These are phyloP conservation scores for Drosophila dunni DNA, from an alignment of 1,140 invertebrate species.

Conservation along the genomic window DNA sequence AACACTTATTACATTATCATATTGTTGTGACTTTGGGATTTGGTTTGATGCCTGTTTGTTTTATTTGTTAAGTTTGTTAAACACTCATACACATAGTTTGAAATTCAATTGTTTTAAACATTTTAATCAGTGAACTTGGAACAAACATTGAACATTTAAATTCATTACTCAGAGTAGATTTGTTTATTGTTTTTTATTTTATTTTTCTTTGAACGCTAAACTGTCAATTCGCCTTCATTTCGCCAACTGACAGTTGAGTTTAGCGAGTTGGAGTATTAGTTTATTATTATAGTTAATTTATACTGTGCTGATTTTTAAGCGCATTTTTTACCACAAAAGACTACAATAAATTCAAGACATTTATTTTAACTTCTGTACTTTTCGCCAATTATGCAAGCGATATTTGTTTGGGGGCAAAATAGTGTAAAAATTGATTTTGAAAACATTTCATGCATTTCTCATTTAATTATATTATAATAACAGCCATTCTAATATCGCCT, in stretches of 20 bases:
- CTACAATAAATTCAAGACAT: too few relatives aligned
- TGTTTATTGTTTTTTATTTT: constrained; percentile 3
- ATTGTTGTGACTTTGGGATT: neutral
- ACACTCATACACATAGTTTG: constrained; percentile 21
- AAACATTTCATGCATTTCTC: too few relatives aligned
- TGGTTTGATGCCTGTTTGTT: neutral
- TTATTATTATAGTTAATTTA: too few relatives aligned
- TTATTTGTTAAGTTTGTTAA: constrained; percentile 12
- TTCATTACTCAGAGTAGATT: neutral
- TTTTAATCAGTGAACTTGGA: constrained; percentile 33
- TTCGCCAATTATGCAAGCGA: too few relatives aligned
- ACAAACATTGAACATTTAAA: constrained; percentile 47
- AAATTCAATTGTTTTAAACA: constrained; percentile 23
- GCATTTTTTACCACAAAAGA: too few relatives aligned
- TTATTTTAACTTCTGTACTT: too few relatives aligned
- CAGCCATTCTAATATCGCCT: too few relatives aligned
- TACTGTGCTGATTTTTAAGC: too few relatives aligned
- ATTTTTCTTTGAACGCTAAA: neutral
- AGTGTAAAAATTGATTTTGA: too few relatives aligned
- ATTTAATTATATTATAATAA: too few relatives aligned
- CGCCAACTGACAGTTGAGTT: neutral
- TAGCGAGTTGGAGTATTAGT: neutral
- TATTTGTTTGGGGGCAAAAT: too few relatives aligned
- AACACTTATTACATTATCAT: constrained; percentile 5
- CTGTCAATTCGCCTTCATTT: neutral